A percentile compares a stretch with the other conserved stretches of the same genome.
phyloP scores from a whole-genome alignment of 2,113 vertebrate genomes.

The Cervus canadensis region DNA sequence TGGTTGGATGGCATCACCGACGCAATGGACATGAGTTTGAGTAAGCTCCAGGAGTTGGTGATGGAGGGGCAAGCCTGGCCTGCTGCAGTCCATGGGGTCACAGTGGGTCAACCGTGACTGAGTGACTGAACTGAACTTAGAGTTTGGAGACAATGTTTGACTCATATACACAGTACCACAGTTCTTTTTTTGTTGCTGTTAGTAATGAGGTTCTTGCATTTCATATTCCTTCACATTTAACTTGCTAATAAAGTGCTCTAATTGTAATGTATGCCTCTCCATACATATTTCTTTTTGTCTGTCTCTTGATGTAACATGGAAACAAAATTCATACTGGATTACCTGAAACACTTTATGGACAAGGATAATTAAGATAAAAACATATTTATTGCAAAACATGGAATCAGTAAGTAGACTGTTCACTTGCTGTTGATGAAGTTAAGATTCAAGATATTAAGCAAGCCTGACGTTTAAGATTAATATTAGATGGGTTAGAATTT shows the following conservation, averaged over 20 bases:
- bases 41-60: neutral
- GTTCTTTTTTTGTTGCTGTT: neutral
- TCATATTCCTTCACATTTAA: neutral
- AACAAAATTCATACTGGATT: conserved; percentile 8
- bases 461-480: neutral
- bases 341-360: neutral
- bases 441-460: neutral
- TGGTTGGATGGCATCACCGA: neutral
- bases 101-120: neutral
- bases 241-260: neutral
- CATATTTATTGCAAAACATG: neutral
- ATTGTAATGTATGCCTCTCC: neutral
- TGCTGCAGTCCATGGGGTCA: neutral
- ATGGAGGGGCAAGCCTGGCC: neutral
- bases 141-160: neutral
- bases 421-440: neutral
- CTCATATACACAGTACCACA: neutral
- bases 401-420: neutral
- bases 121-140: neutral
- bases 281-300: neutral
- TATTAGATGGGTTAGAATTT: neutral
- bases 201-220: neutral
- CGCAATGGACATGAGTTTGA: neutral
- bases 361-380: conserved; percentile 2
- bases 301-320: neutral